Conservation (phyloP, 2,113 vertebrate genomes). For the Herpetotheres cachinnans region DNA sequence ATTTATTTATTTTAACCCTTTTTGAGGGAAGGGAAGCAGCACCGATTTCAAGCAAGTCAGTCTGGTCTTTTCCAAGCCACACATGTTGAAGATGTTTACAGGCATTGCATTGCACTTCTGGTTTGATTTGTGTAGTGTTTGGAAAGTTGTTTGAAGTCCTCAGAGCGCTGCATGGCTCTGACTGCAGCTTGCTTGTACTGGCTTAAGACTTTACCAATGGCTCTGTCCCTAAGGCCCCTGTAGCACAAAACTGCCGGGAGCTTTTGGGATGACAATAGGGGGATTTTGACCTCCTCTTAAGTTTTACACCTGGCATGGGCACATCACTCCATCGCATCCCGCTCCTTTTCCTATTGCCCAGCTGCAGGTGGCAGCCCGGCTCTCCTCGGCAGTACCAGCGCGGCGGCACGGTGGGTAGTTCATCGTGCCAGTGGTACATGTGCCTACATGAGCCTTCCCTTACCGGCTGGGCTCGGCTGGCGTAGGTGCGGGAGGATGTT, state of each 20-base stretch:
- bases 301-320: not conserved
- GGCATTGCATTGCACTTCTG: not conserved
- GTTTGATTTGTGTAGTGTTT: not conserved
- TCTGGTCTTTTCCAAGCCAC: not conserved
- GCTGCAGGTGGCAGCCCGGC: not conserved
- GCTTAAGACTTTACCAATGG: not conserved
- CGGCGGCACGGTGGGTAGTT: not conserved
- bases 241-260: not conserved
- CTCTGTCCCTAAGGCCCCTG: not conserved
- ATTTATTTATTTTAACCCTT: not conserved
- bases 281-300: not conserved
- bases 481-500: not conserved
- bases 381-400: not conserved
- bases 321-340: not conserved
- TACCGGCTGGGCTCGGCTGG: not conserved
- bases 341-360: not conserved
- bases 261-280: not conserved
- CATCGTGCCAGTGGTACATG: rapidly evolving
- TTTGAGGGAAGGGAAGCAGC: not conserved
- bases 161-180: rapidly evolving
- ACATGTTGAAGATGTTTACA: not conserved
- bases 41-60: not conserved
- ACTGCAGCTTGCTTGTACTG: not conserved
- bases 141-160: not conserved
- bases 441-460: not conserved